A percentile compares a stretch with the other conserved stretches of the same genome.
These are phyloP conservation scores for Hypothenemus hampei DNA, from an alignment of 1,140 invertebrate genomes.

Conservation along the genomic window DNA sequence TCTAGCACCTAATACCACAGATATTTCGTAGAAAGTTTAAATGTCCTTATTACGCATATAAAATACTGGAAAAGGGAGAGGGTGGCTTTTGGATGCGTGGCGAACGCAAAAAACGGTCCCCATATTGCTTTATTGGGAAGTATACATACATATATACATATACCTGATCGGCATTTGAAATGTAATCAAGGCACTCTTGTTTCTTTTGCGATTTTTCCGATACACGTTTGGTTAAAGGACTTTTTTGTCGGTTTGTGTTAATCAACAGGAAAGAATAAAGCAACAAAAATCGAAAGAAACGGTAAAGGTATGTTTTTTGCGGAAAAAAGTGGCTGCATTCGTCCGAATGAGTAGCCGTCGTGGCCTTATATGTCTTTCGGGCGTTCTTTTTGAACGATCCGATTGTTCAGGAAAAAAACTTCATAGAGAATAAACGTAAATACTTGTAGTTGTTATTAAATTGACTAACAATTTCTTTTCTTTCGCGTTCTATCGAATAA, in stretches of 20 bases:
- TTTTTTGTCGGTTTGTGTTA: conserved; percentile 7
- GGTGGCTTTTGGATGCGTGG: conserved; percentile 13
- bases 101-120: conserved; percentile 9
- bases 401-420: too few species aligned
- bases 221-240: too few species aligned
- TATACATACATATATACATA: too few species aligned
- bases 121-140: conserved; percentile 17
- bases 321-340: conserved; percentile 1
- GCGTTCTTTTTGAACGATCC: background rate
- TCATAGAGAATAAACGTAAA: background rate
- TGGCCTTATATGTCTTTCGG: conserved; percentile 9
- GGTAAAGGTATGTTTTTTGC: too few species aligned
- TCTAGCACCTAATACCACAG: conserved; percentile 20
- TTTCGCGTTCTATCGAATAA: background rate
- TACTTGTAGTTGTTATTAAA: conserved; percentile 14
- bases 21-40: conserved; percentile 19
- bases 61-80: conserved; percentile 12
- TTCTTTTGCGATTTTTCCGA: background rate
- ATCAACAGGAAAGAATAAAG: conserved; percentile 7
- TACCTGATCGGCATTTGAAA: conserved; percentile 16
- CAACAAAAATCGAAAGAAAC: conserved; percentile 16
- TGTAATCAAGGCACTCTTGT: conserved; percentile 2
- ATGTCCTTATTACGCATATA: conserved; percentile 25
- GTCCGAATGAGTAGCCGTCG: conserved; percentile 11
- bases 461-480: background rate